Evolutionary conservation across 2,113 vertebrate genomes (phyloP), one percentile per base, ranked within the genome.

Genomic region (Etheostoma spectabile): DNA sequence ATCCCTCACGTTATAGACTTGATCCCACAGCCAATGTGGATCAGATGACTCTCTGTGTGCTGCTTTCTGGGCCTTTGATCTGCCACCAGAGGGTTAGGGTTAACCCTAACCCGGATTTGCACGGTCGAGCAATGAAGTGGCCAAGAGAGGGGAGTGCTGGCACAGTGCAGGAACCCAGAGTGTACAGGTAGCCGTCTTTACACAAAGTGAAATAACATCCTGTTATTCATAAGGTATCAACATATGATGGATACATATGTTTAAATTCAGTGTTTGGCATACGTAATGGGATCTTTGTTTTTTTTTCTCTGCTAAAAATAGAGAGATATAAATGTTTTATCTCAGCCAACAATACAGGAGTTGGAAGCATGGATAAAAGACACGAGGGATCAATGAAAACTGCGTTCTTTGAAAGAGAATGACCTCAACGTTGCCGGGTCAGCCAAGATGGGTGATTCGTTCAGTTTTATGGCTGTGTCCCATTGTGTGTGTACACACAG

Each of bases 11-110:
- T 90, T 88, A 87, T 77, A 78, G 88, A 87, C 87, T 73, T 83
- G 87, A 89, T 91, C 90, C 86, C 89, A 89, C 84, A 87, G 83
- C 86, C 91, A 63, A 74, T 27, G 83, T 85, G 88, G 90, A 93
- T 94, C 92, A 92, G 80, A 89, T 95, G 92, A 91, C 92, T 85
- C 70, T 84, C 48, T 62, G 70, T 72, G 82, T 72, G 77, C 75
- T 76, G 80, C 84, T 83, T 74, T 72, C 35, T 42, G 69, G 65
- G 77, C 76, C 86, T 94, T 91, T 93, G 88, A 93, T 94, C 89
- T 82, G 86, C 82, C 81, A 91, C 75, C 81, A 33, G 72, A 88
- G 86, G 33, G 27, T 27, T 27, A 27, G 27, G 27, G 27, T 27
- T 27, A 27, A 27, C 27, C 27, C 27, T 27, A 27, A 27, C 27